These are phyloP conservation scores for Botia almorhae DNA, from an alignment of 2,797 vertebrate species.

Conservation along the genomic window DNA sequence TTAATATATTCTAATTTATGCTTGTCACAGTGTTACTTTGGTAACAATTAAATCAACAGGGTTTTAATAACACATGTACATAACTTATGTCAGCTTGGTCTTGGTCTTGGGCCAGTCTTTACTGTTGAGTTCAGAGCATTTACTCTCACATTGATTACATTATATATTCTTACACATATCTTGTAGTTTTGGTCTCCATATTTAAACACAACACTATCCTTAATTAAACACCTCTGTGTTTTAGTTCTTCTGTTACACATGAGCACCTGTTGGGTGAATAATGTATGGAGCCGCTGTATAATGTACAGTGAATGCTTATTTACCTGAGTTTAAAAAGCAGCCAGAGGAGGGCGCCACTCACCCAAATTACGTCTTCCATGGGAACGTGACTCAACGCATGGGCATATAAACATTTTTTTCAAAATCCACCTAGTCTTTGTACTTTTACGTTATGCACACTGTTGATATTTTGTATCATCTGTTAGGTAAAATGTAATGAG, in stretches of 20 bases:
- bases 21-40: too few species aligned
- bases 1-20: too few species aligned
- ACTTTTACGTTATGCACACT: background rate
- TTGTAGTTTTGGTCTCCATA: background rate
- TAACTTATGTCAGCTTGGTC: too few species aligned
- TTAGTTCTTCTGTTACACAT: background rate
- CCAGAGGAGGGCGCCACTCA: constrained; percentile 75
- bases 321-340: constrained; percentile 28
- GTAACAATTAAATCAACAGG: too few species aligned
- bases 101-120: too few species aligned
- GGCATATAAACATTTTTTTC: background rate
- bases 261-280: constrained; percentile 1
- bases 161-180: background rate
- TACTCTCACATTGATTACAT: background rate
- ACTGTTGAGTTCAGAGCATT: background rate
- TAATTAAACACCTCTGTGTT: background rate
- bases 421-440: background rate
- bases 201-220: background rate
- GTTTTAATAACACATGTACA: too few species aligned
- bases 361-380: constrained; percentile 34
- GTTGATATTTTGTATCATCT: background rate
- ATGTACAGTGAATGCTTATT: background rate
- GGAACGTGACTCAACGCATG: background rate
- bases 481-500: background rate
- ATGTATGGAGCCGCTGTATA: background rate